Percentiles rank a stretch among this genome's conserved stretches.
These are phyloP conservation scores for Acrocephalus kingi DNA, from an alignment of 2,113 vertebrate genomes.

Conservation along the genomic window DNA sequence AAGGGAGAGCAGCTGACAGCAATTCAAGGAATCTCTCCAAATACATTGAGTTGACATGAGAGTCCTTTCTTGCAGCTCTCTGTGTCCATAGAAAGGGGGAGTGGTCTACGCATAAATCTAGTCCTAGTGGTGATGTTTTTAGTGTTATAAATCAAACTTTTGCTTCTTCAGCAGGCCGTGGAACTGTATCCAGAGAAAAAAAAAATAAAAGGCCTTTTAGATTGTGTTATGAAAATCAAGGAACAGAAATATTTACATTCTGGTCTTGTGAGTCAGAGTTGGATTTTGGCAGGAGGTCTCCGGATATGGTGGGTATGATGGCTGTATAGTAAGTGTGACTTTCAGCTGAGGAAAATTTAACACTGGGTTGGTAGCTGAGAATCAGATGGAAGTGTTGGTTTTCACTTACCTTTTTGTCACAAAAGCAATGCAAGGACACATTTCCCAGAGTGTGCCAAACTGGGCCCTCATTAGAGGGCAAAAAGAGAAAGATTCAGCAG, in stretches of 20 bases:
- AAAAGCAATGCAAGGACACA: not conserved
- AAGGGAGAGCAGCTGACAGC: not conserved
- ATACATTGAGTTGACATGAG: not conserved
- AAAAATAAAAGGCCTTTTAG: not conserved
- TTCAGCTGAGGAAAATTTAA: conserved; percentile 13
- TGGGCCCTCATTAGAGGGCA: not conserved
- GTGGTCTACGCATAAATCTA: not conserved
- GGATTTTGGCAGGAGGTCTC: conserved; percentile 7
- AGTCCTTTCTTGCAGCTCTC: not conserved
- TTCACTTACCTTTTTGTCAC: not conserved
- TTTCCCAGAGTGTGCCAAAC: not conserved
- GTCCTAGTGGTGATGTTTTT: not conserved
- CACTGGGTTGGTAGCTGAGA: not conserved
- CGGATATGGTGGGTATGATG: not conserved
- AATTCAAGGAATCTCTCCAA: not conserved
- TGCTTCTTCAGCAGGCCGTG: not conserved
- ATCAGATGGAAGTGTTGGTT: not conserved
- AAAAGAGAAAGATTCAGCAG: conserved; percentile 5
- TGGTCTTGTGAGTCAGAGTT: conserved; percentile 33
- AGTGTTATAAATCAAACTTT: not conserved
- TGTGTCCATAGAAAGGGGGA: not conserved
- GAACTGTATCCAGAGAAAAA: accelerated
- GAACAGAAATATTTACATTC: conserved; percentile 44
- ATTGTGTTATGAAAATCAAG: conserved; percentile 5
- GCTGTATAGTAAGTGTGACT: not conserved